Conservation (phyloP, 2,113 vertebrate species). For the Zapornia atra region DNA sequence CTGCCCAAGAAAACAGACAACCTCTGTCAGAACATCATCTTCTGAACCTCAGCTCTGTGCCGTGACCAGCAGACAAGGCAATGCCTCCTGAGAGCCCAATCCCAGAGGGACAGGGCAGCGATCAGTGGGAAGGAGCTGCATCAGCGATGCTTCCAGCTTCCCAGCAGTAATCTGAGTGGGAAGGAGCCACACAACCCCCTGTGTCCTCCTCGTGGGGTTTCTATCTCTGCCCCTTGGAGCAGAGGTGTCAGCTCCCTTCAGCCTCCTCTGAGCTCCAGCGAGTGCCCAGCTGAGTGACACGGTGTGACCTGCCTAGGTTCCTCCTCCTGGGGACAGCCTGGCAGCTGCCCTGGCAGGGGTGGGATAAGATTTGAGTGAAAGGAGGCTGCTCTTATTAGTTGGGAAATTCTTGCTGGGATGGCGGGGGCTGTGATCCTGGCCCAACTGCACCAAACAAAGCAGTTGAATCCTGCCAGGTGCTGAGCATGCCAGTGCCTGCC, state of each 20-base stretch:
- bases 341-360: neutral
- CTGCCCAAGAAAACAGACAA: neutral
- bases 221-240: neutral
- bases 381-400: neutral
- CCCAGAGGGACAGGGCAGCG: accelerated
- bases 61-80: neutral
- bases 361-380: neutral
- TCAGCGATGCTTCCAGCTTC: no score
- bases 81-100: neutral
- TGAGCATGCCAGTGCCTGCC: neutral
- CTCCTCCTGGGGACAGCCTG: neutral
- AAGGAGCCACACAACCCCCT: neutral
- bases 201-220: neutral
- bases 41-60: neutral
- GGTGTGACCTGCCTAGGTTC: neutral
- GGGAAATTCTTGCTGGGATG: neutral
- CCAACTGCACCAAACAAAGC: neutral
- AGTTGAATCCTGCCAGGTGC: neutral
- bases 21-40: neutral
- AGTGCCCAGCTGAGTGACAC: neutral
- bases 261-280: neutral
- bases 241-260: neutral
- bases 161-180: neutral
- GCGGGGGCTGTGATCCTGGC: neutral
- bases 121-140: neutral